phyloP scores from a whole-genome alignment of 2,113 vertebrate genomes.

The Pomatostomus ruficeps region DNA sequence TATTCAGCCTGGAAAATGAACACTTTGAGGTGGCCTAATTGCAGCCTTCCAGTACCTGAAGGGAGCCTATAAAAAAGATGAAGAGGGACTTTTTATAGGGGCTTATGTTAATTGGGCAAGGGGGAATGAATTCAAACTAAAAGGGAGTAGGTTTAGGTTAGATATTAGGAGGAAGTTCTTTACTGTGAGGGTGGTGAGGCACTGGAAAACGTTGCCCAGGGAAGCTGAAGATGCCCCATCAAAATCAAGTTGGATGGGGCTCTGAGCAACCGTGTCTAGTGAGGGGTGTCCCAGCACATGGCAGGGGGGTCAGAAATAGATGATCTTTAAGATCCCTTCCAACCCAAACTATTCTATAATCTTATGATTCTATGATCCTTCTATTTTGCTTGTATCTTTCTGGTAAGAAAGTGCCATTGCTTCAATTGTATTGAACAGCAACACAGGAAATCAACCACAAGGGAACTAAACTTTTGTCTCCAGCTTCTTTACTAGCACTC shows the following conservation, averaged over 20 bases:
- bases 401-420: neutral
- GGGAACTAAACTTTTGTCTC: neutral
- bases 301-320: neutral
- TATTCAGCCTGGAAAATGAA: neutral
- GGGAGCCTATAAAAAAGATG: neutral
- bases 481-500: neutral
- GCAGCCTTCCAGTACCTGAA: neutral
- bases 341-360: neutral
- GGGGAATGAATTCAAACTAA: neutral
- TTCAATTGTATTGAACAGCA: neutral
- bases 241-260: neutral
- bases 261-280: neutral
- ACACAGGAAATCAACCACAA: neutral
- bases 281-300: neutral
- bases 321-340: neutral
- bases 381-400: neutral
- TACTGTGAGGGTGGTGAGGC: neutral
- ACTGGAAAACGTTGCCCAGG: neutral
- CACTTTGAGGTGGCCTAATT: neutral
- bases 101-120: neutral
- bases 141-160: neutral
- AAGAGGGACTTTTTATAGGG: neutral
- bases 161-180: neutral
- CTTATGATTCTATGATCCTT: neutral
- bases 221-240: neutral